phyloP scores from a whole-genome alignment of 2,797 vertebrate genomes.

The Arremon aurantiirostris region DNA sequence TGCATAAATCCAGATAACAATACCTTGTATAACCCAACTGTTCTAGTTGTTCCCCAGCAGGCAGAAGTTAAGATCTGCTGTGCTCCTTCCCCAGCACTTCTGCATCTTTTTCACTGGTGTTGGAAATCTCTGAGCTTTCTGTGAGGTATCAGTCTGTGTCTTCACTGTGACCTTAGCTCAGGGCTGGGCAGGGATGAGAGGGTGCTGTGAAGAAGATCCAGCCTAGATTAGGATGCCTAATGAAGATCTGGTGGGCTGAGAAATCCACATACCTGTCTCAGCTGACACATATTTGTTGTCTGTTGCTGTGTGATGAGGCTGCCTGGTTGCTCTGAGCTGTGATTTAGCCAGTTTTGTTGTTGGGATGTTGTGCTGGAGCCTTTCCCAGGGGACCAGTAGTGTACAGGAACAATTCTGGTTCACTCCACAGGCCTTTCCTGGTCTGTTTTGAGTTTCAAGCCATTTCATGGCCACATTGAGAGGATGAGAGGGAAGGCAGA shows the following conservation, averaged over 20 bases:
- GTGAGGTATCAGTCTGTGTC: not conserved
- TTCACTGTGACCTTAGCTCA: not conserved
- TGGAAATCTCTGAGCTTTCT: not conserved
- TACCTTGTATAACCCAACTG: fast-evolving
- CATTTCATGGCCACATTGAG: not conserved
- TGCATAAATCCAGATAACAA: not conserved
- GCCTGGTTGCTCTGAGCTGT: not conserved
- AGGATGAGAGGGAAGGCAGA: not conserved
- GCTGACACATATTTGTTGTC: not conserved
- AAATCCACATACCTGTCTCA: not conserved
- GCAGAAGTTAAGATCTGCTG: not conserved
- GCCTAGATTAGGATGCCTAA: fast-evolving
- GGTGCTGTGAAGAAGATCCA: not conserved
- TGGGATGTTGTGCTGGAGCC: not conserved
- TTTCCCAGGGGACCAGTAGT: not conserved
- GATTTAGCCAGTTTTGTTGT: not conserved
- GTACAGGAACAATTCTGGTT: not conserved
- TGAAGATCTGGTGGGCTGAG: not conserved
- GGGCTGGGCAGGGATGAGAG: not conserved
- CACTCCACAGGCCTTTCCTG: not conserved
- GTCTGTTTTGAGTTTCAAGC: not conserved
- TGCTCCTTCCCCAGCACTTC: not conserved
- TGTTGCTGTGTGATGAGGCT: not conserved
- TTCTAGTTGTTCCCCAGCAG: not conserved
- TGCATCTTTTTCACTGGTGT: not conserved